These are phyloP conservation scores for Orchestes rusci DNA, from an alignment of 2,888 invertebrate genomes.

Conservation along the genomic window DNA sequence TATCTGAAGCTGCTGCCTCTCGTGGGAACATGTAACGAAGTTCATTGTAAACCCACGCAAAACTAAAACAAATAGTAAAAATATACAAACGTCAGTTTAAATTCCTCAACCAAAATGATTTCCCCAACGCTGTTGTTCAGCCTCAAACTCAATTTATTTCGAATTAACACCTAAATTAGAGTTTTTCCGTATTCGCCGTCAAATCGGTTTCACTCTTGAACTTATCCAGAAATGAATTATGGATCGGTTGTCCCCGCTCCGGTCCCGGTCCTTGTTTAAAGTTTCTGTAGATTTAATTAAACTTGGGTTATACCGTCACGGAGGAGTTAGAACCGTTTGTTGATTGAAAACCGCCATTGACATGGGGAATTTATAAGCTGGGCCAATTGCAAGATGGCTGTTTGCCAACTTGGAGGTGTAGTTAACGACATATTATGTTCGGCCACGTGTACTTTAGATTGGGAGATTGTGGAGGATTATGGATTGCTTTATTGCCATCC, in stretches of 20 bases:
- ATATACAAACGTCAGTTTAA: too few species aligned
- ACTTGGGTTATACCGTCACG: constrained; percentile 16
- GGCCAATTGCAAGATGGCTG: constrained; percentile 9
- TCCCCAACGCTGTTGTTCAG: too few species aligned
- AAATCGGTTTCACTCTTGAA: constrained; percentile 9
- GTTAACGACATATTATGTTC: too few species aligned
- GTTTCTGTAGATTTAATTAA: constrained; percentile 25
- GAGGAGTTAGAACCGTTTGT: constrained; percentile 5
- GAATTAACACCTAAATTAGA: constrained; percentile 20
- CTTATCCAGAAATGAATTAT: constrained; percentile 20
- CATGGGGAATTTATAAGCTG: constrained; percentile 18
- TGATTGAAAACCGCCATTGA: constrained; percentile 23
- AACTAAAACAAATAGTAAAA: too few species aligned
- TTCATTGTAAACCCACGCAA: too few species aligned
- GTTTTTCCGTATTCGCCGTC: constrained; percentile 13
- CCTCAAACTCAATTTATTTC: too few species aligned
- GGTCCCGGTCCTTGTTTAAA: constrained; percentile 20
- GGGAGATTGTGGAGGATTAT: too few species aligned
- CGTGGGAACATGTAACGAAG: too few species aligned
- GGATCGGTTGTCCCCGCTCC: constrained; percentile 21
- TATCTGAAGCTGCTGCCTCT: too few species aligned
- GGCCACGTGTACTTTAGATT: too few species aligned
- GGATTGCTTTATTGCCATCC: too few species aligned
- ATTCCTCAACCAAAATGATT: too few species aligned
- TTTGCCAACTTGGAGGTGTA: constrained; percentile 18